Evolutionary conservation across 2,797 vertebrate genomes (phyloP).

Genomic region (Myiotriccus ornatus): DNA sequence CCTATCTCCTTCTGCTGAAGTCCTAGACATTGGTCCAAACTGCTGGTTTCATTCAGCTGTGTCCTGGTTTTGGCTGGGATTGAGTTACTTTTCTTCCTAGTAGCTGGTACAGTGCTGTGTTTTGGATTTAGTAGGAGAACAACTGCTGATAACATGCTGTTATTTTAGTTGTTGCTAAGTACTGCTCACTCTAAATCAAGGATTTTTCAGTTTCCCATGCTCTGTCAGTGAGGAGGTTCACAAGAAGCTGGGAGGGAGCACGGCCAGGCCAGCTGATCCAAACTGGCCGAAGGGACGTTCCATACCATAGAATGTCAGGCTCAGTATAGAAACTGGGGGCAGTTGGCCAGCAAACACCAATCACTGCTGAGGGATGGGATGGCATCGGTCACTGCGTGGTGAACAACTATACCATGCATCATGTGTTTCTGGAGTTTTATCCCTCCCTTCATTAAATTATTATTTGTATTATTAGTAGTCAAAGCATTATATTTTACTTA

Average conservation of each 20-base stretch:
- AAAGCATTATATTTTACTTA: background rate
- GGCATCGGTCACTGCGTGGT: background rate
- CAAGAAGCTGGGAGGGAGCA: background rate
- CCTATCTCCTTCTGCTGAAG: background rate
- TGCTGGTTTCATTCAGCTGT: background rate
- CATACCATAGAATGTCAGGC: background rate
- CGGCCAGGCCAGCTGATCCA: background rate
- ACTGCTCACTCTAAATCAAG: background rate
- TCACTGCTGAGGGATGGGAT: background rate
- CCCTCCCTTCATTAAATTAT: background rate
- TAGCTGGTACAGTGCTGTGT: background rate
- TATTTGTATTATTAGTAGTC: background rate
- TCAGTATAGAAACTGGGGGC: background rate
- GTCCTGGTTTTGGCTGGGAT: background rate
- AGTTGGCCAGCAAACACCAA: background rate
- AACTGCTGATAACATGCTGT: rapidly evolving
- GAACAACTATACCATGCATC: background rate
- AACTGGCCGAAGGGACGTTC: background rate
- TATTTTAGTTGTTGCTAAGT: background rate
- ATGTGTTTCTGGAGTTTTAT: background rate
- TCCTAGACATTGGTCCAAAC: too few species aligned
- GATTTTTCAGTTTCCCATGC: background rate
- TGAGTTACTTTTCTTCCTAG: background rate
- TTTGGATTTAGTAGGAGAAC: background rate
- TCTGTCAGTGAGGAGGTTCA: background rate